Percentiles rank a stretch among this genome's conserved stretches.
Evolutionary conservation across 1,140 invertebrate species (phyloP).

Genomic region (Hylyphantes graminicola): DNA sequence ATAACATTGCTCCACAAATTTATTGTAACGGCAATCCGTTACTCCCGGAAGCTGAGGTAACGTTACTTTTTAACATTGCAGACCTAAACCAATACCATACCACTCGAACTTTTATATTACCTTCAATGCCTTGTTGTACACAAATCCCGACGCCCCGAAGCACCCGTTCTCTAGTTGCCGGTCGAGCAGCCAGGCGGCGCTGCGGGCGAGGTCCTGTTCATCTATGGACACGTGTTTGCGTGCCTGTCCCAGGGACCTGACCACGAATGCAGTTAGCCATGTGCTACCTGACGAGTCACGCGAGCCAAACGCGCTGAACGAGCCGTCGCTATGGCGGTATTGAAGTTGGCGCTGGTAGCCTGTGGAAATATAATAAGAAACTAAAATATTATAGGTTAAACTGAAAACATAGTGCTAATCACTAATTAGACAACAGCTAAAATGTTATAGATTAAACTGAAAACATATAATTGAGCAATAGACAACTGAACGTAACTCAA

Average conservation of each 20-base stretch:
- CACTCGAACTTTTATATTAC: neutral
- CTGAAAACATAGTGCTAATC: too few species aligned
- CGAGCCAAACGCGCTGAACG: slow-evolving; percentile 83
- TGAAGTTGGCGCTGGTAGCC: slow-evolving; percentile 82
- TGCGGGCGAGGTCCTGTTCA: slow-evolving; percentile 66
- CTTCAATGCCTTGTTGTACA: slow-evolving; percentile 35
- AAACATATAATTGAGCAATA: too few species aligned
- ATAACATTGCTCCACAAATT: too few species aligned
- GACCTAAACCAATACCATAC: too few species aligned
- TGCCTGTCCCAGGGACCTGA: slow-evolving; percentile 79
- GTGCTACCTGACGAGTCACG: slow-evolving; percentile 76
- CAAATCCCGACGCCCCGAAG: slow-evolving; percentile 17
- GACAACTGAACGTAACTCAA: too few species aligned
- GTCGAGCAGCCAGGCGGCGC: slow-evolving; percentile 70
- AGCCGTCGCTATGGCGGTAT: slow-evolving; percentile 79
- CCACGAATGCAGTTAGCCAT: slow-evolving; percentile 86
- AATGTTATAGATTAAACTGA: too few species aligned
- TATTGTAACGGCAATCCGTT: too few species aligned
- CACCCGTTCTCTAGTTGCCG: slow-evolving; percentile 61
- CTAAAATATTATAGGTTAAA: too few species aligned
- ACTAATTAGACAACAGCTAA: too few species aligned
- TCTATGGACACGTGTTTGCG: slow-evolving; percentile 76
- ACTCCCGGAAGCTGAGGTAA: too few species aligned
- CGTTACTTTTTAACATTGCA: too few species aligned
- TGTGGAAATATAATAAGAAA: neutral